phyloP scores from a whole-genome alignment of 2,113 vertebrate genomes.

The Rhineura floridana region DNA sequence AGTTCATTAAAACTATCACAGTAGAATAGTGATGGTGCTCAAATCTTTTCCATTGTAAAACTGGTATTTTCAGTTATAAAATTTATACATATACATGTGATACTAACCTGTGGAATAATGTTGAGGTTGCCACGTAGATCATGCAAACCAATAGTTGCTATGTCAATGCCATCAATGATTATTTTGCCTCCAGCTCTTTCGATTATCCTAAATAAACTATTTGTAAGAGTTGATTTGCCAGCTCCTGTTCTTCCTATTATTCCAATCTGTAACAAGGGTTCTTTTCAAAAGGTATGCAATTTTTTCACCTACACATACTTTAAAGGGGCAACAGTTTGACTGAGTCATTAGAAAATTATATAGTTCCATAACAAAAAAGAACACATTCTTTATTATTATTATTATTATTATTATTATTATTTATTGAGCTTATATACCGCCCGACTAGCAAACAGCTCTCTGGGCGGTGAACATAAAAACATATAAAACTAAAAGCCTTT shows the following conservation, averaged over 20 bases:
- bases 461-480: no score
- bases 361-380: background rate
- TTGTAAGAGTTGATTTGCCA: constrained; percentile 71
- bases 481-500: background rate
- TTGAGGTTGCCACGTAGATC: constrained; percentile 70
- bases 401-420: no score
- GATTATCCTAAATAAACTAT: constrained; percentile 70
- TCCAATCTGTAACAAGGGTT: constrained; percentile 62
- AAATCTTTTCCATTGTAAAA: no score
- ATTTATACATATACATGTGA: background rate
- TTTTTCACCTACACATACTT: background rate
- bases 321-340: background rate
- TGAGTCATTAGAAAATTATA: background rate
- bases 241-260: constrained; percentile 72
- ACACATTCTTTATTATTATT: background rate
- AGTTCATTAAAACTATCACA: no score
- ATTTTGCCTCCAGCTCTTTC: constrained; percentile 70
- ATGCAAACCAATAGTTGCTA: constrained; percentile 69
- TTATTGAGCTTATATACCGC: no score
- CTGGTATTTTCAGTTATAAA: no score
- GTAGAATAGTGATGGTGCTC: background rate
- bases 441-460: no score
- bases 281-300: background rate
- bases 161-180: constrained; percentile 73
- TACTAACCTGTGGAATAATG: constrained; percentile 70